phyloP scores from a whole-genome alignment of 2,113 vertebrate genomes.

The Zootoca vivipara region DNA sequence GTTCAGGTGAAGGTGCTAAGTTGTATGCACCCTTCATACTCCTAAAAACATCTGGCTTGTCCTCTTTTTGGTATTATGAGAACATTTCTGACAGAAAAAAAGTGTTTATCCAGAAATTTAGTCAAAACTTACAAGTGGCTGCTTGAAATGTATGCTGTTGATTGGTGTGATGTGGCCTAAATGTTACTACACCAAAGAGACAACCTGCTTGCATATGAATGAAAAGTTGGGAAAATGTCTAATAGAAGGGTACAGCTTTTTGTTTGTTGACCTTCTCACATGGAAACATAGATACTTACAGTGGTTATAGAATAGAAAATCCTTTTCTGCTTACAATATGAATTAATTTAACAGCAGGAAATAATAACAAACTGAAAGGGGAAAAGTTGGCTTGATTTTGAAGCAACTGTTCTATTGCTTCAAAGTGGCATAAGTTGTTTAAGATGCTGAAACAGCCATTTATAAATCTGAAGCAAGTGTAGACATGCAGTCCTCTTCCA shows the following conservation, averaged over 20 bases:
- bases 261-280: background rate
- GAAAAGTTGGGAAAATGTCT: background rate
- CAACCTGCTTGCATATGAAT: background rate
- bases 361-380: background rate
- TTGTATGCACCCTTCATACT: background rate
- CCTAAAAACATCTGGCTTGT: background rate
- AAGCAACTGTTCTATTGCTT: conserved; percentile 35
- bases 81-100: background rate
- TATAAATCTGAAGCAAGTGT: conserved; percentile 42
- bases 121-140: background rate
- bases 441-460: conserved; percentile 26
- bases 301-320: background rate
- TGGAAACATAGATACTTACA: background rate
- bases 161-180: background rate
- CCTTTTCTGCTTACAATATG: background rate
- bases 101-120: background rate
- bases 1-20: background rate
- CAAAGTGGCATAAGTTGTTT: conserved; percentile 3
- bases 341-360: conserved; percentile 2
- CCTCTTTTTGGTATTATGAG: background rate
- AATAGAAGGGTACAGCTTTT: background rate
- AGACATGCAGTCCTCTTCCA: conserved; percentile 18
- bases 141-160: background rate
- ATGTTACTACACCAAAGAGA: background rate
- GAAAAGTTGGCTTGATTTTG: conserved; percentile 45